These are phyloP conservation scores for Hypotaenidia philippensis DNA, from an alignment of 2,797 vertebrate species.

Conservation along the genomic window DNA sequence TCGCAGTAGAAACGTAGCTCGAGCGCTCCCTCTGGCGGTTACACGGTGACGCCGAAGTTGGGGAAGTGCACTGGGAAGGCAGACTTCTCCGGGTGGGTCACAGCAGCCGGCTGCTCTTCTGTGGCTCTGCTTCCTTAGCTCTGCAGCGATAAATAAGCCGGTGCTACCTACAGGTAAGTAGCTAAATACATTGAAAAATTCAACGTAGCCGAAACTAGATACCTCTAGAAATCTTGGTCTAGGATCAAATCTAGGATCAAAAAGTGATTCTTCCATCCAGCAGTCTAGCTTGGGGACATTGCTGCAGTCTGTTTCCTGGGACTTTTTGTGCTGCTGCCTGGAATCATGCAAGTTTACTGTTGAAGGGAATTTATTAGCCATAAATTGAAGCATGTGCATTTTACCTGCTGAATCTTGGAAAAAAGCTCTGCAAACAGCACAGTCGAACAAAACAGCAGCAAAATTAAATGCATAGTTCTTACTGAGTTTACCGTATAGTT, in stretches of 20 bases:
- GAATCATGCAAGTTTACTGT: background rate
- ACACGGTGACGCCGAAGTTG: fast-evolving
- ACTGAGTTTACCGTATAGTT: background rate
- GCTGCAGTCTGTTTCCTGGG: background rate
- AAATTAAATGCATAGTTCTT: background rate
- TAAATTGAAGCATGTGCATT: background rate
- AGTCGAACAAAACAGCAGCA: background rate
- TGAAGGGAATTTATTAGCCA: background rate
- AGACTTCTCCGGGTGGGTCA: fast-evolving
- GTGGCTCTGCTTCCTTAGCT: background rate
- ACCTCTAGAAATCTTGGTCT: background rate
- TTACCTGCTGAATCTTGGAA: slow-evolving; percentile 2
- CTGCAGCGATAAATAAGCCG: background rate
- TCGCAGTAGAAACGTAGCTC: background rate
- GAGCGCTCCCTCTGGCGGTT: slow-evolving; percentile 39
- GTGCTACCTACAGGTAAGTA: background rate
- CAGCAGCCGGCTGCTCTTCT: background rate
- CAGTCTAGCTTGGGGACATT: background rate
- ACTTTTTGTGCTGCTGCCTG: background rate
- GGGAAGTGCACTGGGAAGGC: background rate
- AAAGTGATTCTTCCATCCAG: background rate
- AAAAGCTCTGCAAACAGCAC: background rate
- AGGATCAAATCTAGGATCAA: background rate
- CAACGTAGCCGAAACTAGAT: background rate
- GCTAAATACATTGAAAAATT: background rate